These are phyloP conservation scores for Drosophila engyochracea DNA, from an alignment of 2,888 invertebrate species.

Conservation along the genomic window DNA sequence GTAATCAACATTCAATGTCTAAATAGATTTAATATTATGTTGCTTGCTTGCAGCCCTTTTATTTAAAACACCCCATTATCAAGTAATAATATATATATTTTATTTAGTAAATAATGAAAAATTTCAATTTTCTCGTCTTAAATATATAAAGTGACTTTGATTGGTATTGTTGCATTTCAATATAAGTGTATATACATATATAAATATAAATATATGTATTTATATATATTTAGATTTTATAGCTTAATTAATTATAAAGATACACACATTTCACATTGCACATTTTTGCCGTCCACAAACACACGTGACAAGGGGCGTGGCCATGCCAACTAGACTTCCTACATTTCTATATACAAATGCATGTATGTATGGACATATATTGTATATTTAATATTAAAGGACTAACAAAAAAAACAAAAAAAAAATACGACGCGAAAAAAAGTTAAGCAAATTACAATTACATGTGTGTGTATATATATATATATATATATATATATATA, in stretches of 20 bases:
- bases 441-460: conserved; percentile 42
- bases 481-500: neutral
- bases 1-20: neutral
- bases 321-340: conserved; percentile 27
- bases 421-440: conserved; percentile 10
- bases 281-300: conserved; percentile 10
- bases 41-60: conserved; percentile 5
- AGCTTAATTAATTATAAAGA: conserved; percentile 35
- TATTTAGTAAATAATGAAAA: conserved; percentile 32
- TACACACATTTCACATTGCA: conserved; percentile 20
- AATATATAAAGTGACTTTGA: conserved; percentile 73
- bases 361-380: neutral
- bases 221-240: neutral
- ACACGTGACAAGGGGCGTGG: conserved; percentile 24
- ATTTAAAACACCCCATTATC: neutral
- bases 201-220: neutral
- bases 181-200: conserved; percentile 10
- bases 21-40: neutral
- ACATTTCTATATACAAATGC: conserved; percentile 14
- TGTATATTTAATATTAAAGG: conserved; percentile 11
- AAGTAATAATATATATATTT: conserved; percentile 9
- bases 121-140: conserved; percentile 38
- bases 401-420: conserved; percentile 26
- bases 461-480: conserved; percentile 1
- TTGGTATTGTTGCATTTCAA: conserved; percentile 45